Base-by-base conservation (phyloP, 2,888 invertebrate species). In the Hyles lineata region DNA sequence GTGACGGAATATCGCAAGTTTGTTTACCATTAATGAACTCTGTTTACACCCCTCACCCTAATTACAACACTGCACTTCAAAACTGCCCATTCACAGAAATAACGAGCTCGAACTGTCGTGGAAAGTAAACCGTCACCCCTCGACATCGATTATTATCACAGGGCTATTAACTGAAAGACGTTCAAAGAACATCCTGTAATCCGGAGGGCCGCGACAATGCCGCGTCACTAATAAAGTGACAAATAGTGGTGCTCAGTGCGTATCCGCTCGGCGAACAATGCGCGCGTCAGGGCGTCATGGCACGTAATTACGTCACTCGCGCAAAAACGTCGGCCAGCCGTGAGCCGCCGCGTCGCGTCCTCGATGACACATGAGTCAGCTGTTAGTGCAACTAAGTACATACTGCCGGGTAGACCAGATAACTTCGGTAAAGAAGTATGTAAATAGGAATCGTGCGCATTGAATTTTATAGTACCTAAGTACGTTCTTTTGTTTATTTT, bases 341-440 rank as follows among this genome's bases (percentile, higher is more conserved):
- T 43, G 43, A 43, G 43, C 43, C 63, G 43, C 74, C 43, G 23
- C 61, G 58, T 60, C 52, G 74, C 70, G 62, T 71, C 29, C 23
- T 73, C 79, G 77, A 80, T 83, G 82, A 80, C 74, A 74, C 78
- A 76, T 80, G 82, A 82, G 77, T 79, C 83, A 82, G 82, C 83
- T 77, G 77, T 73, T 80, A n/a, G 50, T 71, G 69, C 50, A 35
- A 2, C 32, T 4, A 11, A 9, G 7, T 50, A 71, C 62, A 62
- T 21, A 71, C 52, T 50, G 52, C n/a, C 52, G 1, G n/a, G 2
- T 23, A 43, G 71, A 52, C n/a, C 50, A 43, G 7, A 8, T 23
- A 67, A 50, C 67, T 17, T 50, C 11, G 4, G n/a, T 17, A 7
- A 0, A 19, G 2, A 6, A n/a, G 19, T 55, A 19, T 52, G 19